Base-by-base conservation (phyloP, 2,113 vertebrate species). In the Anser brachyrhynchus region DNA sequence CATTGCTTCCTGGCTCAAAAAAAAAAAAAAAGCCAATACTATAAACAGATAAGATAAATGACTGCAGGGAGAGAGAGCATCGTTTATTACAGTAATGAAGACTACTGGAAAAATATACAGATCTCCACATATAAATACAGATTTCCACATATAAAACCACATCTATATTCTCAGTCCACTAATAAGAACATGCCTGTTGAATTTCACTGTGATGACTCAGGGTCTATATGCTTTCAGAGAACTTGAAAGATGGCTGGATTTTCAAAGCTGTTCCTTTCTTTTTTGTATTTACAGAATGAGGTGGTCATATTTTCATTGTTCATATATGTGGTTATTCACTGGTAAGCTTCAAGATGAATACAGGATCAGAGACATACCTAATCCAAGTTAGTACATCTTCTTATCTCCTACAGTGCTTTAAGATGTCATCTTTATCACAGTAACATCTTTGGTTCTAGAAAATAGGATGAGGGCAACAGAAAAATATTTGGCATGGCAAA, bases 61-160 rank as follows among this genome's bases (percentile, higher is more conserved):
- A 54, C 79, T 74, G 17, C 25, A 86, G 64, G 44, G 82, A 79
- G 37, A 80, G 41, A 77, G 2, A 85, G 13, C 51, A 74, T 80
- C 2, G 62, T 93, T 95, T 84, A 93, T 92, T 94, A 52, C 19
- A 81, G 35, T 74, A 81, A 71, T 33, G 90, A 58, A 83, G 55
- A 57, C 51, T 76, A 76, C 9, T 70, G 29, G 66, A 85, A 80
- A 13, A 94, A 95, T 65, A 88, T 58, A 91, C 25, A 82, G 6
- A 55, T 88, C 77, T 80, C 23, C 55, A 74, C 35, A 12, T 43
- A 80, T 77, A 83, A 55, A 86, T 62, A 91, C 25, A 83, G 7
- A 41, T 89, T 81, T 81, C 25, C 55, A 74, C 37, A 12, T 44
- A 83, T 71, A 84, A 51, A 86, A 81, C 21, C 21, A 58, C 72